Evolutionary conservation across 2,888 invertebrate species (phyloP).

Genomic region (Drosophila stalkeri): DNA sequence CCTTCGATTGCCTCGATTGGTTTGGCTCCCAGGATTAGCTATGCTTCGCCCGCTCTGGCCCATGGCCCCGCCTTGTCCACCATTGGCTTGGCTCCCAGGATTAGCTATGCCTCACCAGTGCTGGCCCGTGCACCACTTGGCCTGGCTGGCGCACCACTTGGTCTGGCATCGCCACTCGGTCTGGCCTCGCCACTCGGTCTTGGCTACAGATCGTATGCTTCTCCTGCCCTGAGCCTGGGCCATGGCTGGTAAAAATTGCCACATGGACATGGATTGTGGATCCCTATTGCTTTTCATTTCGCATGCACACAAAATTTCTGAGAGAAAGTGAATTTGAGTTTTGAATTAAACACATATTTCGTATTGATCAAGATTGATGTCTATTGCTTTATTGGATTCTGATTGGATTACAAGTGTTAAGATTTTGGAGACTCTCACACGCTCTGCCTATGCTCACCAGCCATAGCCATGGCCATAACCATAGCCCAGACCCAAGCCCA

Average conservation of each 20-base stretch:
- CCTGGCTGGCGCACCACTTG: conserved; percentile 8
- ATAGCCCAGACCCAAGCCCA: conserved; percentile 86
- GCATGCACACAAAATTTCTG: conserved; percentile 17
- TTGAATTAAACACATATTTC: conserved; percentile 37
- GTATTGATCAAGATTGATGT: conserved; percentile 22
- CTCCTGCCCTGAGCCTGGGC: conserved; percentile 85
- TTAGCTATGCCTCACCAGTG: conserved; percentile 67
- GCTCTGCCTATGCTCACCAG: conserved; percentile 57
- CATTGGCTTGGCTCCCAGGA: conserved; percentile 63
- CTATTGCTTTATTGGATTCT: conserved; percentile 20
- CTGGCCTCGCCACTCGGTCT: conserved; percentile 15
- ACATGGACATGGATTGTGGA: not conserved
- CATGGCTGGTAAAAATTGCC: conserved; percentile 78
- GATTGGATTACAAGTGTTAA: conserved; percentile 17
- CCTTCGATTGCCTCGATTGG: conserved; percentile 62
- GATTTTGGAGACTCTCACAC: conserved; percentile 26
- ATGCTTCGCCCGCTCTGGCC: conserved; percentile 56
- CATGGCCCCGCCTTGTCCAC: conserved; percentile 55
- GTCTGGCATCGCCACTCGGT: not conserved
- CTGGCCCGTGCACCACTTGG: conserved; percentile 49
- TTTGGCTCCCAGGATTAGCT: conserved; percentile 57
- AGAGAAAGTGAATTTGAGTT: conserved; percentile 20
- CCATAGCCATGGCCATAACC: conserved; percentile 85
- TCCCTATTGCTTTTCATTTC: conserved; percentile 43
- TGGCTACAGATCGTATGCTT: conserved; percentile 60